phyloP scores from a whole-genome alignment of 2,888 invertebrate genomes.

The Drosophila monieri region DNA sequence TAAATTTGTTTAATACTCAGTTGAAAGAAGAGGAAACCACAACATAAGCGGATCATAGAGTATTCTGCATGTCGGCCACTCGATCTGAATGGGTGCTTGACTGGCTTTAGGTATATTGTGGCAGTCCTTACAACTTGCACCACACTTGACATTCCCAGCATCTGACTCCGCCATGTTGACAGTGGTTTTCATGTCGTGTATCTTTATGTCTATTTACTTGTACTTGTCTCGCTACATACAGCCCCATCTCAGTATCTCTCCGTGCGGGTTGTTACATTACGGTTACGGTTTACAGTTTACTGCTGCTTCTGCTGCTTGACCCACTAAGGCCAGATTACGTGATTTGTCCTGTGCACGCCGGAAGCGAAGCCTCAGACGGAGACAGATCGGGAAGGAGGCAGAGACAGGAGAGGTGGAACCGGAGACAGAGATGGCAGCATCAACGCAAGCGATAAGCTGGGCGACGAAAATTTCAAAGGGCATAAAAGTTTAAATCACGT shows the following conservation, averaged over 20 bases:
- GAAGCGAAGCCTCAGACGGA: slow-evolving; percentile 30
- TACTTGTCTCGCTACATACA: slow-evolving; percentile 22
- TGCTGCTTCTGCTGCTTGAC: slow-evolving; percentile 55
- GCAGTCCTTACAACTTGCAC: slow-evolving; percentile 20
- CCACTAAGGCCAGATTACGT: slow-evolving; percentile 67
- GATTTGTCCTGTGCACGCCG: slow-evolving; percentile 52
- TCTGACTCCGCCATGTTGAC: slow-evolving; percentile 33
- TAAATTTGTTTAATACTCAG: no score
- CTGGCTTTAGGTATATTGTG: slow-evolving; percentile 24
- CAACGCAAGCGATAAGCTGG: slow-evolving; percentile 20
- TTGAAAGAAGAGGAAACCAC: no score
- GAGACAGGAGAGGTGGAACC: slow-evolving; percentile 9
- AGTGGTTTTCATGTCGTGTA: slow-evolving; percentile 31
- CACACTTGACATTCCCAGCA: slow-evolving; percentile 38
- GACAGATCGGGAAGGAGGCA: background rate
- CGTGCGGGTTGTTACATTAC: slow-evolving; percentile 26
- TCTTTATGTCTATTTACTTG: slow-evolving; percentile 44
- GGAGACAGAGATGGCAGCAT: slow-evolving; percentile 17
- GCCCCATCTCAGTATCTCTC: slow-evolving; percentile 24
- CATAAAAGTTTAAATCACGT: slow-evolving; percentile 74
- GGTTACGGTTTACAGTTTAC: slow-evolving; percentile 48
- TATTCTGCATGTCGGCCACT: slow-evolving; percentile 31
- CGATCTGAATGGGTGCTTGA: slow-evolving; percentile 11
- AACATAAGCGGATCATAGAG: slow-evolving; percentile 13
- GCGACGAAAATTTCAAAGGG: slow-evolving; percentile 58